Percentiles rank a stretch among this genome's conserved stretches.
These are phyloP conservation scores for Globia sparganii DNA, from an alignment of 2,888 invertebrate species.

Conservation along the genomic window DNA sequence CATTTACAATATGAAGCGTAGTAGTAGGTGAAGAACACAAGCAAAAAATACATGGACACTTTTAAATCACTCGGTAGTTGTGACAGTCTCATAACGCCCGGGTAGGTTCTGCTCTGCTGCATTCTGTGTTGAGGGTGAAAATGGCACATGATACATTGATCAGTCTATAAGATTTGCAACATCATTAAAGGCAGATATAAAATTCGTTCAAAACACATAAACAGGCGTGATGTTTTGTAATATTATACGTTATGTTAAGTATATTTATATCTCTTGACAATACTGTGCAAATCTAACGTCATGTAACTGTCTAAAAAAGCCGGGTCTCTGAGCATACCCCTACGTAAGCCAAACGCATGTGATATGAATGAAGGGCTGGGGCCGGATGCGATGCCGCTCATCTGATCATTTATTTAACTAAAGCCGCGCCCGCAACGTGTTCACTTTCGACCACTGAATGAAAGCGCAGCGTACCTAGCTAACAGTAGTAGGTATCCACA, in stretches of 20 bases:
- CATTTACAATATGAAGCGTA: background rate
- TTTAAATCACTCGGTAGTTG: background rate
- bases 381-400: slow-evolving; percentile 43
- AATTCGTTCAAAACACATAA: background rate
- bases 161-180: background rate
- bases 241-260: background rate
- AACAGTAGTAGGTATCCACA: background rate
- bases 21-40: background rate
- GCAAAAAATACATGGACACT: background rate
- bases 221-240: background rate
- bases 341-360: slow-evolving; percentile 14
- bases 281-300: background rate
- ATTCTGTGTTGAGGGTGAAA: background rate
- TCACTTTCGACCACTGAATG: slow-evolving; percentile 24
- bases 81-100: background rate
- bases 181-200: background rate
- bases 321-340: background rate
- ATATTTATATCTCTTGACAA: background rate
- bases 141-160: background rate
- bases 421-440: slow-evolving; percentile 33
- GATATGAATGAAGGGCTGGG: slow-evolving; percentile 41
- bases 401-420: slow-evolving; percentile 50
- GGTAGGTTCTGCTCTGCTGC: background rate
- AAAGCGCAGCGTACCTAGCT: background rate
- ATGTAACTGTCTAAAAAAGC: background rate